Evolutionary conservation across 2,888 invertebrate genomes (phyloP), one percentile per base, ranked within the genome.

Genomic region (Adelphocoris suturalis): DNA sequence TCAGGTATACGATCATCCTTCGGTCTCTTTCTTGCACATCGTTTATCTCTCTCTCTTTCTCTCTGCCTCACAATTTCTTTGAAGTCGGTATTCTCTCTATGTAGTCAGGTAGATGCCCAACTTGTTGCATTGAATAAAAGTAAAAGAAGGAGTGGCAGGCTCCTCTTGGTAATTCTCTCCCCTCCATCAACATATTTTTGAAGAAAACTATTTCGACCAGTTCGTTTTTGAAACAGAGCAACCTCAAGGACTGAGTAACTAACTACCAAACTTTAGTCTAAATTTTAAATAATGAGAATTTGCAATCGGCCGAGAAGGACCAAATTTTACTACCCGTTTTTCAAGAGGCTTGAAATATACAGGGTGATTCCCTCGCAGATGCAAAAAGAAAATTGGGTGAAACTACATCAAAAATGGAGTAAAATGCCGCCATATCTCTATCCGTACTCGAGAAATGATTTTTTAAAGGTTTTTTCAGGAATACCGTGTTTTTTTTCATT

Each of bases 51-150:
- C 61, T 61, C 61, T 3, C 14, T 61, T 9, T 19, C 61, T n/a
- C 61, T 61, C 7, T 37, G 2, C 7, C 37, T 37, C 37, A 4
- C 37, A 2, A 7, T 61, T 61, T 19, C 61, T 61, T 14, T 19
- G 61, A 19, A 61, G 61, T 61, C 61, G 61, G 61, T 61, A 61
- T 19, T 61, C 61, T 61, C 61, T 61, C n/a, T 61, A 61, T 14
- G 9, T 9, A 61, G 61, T 16, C 19, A 19, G 61, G 61, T 16
- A 19, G 61, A n/a, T 61, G n/a, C n/a, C n/a, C n/a, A 61, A 61
- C 61, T 61, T 61, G 61, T 61, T 61, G 52, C 16, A 14, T 52
- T 37, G 37, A 37, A 37, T 37, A 37, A 37, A 37, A 37, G 37
- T 2, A 11, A 52, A 52, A 52, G 1, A 52, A 52, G 16, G 52